Evolutionary conservation across 92 coral and sea anemone species (phyloP).

Genomic region (Heliopora coerulea): DNA sequence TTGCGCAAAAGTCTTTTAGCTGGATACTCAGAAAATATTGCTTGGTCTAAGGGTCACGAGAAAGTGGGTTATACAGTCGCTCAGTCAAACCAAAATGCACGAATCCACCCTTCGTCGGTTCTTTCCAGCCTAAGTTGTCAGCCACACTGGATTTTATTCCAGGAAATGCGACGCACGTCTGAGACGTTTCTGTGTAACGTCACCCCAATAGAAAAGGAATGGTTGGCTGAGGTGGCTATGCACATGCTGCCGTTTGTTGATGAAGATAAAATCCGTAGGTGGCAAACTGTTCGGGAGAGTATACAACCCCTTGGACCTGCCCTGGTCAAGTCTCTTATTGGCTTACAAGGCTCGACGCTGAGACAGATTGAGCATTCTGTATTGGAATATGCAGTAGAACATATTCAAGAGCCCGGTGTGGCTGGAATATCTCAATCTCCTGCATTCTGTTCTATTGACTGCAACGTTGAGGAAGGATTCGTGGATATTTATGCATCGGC

Average conservation of each 20-base stretch:
- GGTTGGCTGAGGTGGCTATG: conserved; percentile 65
- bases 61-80: conserved; percentile 75
- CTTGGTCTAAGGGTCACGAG: conserved; percentile 82
- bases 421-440: too few species aligned
- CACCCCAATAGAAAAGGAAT: conserved; percentile 73
- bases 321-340: conserved; percentile 27
- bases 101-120: too few species aligned
- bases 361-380: conserved; percentile 21
- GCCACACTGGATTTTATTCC: conserved; percentile 81
- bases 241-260: conserved; percentile 36
- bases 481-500: conserved; percentile 20
- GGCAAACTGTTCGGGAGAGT: conserved; percentile 2
- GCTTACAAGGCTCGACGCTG: conserved; percentile 18
- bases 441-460: conserved; percentile 16
- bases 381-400: not conserved
- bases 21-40: conserved; percentile 67
- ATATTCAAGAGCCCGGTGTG: too few species aligned
- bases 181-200: conserved; percentile 69
- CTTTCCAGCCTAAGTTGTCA: conserved; percentile 75
- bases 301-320: conserved; percentile 22
- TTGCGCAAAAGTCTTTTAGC: conserved; percentile 70
- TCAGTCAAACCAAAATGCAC: conserved; percentile 55
- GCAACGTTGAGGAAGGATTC: conserved; percentile 19
- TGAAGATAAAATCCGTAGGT: not conserved
- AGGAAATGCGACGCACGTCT: conserved; percentile 70